A percentile compares a stretch with the other conserved stretches of the same genome.
phyloP scores from a whole-genome alignment of 1,140 invertebrate species.

The Leptinotarsa texana region DNA sequence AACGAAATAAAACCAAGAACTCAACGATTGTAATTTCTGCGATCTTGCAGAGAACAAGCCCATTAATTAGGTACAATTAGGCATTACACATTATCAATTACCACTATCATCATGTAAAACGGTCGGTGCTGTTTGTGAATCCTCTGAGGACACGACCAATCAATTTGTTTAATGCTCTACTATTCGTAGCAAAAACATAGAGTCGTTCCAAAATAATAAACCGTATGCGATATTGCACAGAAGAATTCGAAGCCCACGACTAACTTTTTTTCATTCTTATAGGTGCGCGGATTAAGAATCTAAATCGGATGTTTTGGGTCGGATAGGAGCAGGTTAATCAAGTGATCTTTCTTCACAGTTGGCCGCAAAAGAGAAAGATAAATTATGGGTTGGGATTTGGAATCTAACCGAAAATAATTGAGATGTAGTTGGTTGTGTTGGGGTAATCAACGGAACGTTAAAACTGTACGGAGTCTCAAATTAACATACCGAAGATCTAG shows the following conservation, averaged over 20 bases:
- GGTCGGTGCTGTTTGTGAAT: conserved; percentile 25
- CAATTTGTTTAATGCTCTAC: conserved; percentile 26
- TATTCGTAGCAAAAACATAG: conserved; percentile 26
- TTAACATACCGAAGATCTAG: too few species aligned
- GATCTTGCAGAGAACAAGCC: too few species aligned
- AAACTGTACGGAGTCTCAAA: too few species aligned
- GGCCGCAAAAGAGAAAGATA: conserved; percentile 27
- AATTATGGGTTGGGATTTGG: conserved; percentile 24
- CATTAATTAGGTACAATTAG: conserved; percentile 30
- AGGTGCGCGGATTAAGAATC: background rate
- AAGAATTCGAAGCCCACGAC: background rate
- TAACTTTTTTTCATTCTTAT: background rate
- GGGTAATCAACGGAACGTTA: background rate
- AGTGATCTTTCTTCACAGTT: conserved; percentile 23
- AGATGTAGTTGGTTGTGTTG: background rate
- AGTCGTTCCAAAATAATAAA: background rate
- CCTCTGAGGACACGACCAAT: conserved; percentile 20
- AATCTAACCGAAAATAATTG: background rate
- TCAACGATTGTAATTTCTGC: too few species aligned
- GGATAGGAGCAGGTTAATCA: conserved; percentile 22
- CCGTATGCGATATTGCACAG: conserved; percentile 14
- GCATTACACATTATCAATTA: conserved; percentile 30
- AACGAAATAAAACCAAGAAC: too few species aligned
- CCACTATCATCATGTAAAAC: conserved; percentile 31
- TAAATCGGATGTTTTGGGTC: background rate